A percentile compares a stretch with the other conserved stretches of the same genome.
phyloP scores from a whole-genome alignment of 1,140 invertebrate species.

The Ericerus pela region DNA sequence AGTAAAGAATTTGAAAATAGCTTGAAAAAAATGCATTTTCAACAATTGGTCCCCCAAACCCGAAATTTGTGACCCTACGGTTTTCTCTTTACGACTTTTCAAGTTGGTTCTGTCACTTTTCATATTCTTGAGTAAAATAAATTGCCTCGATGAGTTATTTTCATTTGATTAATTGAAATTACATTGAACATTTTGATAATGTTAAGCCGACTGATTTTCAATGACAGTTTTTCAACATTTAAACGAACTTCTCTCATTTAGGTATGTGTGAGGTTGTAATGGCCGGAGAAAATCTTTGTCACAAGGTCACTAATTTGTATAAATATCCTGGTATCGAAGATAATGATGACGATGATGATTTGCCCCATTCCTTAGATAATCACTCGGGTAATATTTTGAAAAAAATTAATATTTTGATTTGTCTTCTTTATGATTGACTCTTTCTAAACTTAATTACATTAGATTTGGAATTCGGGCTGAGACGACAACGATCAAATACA shows the following conservation, averaged over 20 bases:
- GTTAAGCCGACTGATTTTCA: conserved; percentile 17
- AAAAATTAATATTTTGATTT: not conserved
- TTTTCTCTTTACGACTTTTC: conserved; percentile 78
- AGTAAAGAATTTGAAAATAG: too few species aligned
- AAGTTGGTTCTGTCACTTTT: conserved; percentile 14
- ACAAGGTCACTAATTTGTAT: conserved; percentile 40
- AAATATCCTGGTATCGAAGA: conserved; percentile 60
- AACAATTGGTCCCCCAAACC: too few species aligned
- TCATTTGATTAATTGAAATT: conserved; percentile 5
- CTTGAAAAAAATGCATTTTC: too few species aligned
- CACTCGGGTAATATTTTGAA: conserved; percentile 38
- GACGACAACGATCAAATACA: conserved; percentile 67
- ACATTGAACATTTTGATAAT: not conserved
- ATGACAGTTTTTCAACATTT: too few species aligned
- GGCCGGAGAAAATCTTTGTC: conserved; percentile 53
- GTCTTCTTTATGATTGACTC: conserved; percentile 13
- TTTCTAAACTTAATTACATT: conserved; percentile 29
- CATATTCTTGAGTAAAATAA: conserved; percentile 19
- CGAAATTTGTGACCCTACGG: conserved; percentile 83
- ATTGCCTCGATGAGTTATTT: conserved; percentile 18
- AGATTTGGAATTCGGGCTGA: conserved; percentile 55
- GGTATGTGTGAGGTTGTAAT: conserved; percentile 64
- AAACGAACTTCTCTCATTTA: too few species aligned
- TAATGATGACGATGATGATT: conserved; percentile 56
- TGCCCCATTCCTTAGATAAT: conserved; percentile 51